These are phyloP conservation scores for Xiphorhynchus elegans DNA, from an alignment of 2,113 vertebrate species.

Conservation along the genomic window DNA sequence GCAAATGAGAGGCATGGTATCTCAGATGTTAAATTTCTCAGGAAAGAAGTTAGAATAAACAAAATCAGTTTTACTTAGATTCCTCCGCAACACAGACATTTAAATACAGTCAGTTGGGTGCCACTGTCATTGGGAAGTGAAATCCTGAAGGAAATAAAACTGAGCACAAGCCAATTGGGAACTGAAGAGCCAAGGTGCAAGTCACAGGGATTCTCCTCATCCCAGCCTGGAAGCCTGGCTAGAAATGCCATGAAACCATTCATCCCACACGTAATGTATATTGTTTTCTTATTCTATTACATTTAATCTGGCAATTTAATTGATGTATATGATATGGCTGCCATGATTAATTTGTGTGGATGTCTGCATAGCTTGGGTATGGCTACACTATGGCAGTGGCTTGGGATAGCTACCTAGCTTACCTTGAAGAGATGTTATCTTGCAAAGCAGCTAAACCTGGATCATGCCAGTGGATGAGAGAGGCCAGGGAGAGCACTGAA, in stretches of 20 bases:
- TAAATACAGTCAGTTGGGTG: background rate
- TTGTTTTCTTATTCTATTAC: background rate
- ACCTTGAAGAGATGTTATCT: background rate
- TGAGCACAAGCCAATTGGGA: background rate
- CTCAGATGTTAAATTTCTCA: background rate
- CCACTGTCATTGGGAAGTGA: background rate
- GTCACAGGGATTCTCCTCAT: background rate
- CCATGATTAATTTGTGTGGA: background rate
- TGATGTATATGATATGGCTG: fast-evolving
- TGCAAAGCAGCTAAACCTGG: background rate
- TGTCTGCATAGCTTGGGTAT: background rate
- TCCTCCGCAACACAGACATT: background rate
- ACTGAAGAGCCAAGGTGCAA: background rate
- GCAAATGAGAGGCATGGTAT: fast-evolving
- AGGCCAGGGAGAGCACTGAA: background rate
- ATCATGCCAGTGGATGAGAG: fast-evolving
- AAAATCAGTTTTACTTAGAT: background rate
- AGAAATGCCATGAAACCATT: background rate
- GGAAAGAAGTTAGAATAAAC: slow-evolving; percentile 22
- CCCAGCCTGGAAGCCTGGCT: background rate
- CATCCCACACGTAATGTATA: fast-evolving
- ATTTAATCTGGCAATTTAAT: background rate
- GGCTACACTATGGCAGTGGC: fast-evolving
- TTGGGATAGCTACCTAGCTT: background rate
- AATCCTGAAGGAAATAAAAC: background rate